A percentile compares a stretch with the other conserved stretches of the same genome.
These are phyloP conservation scores for Cliona cf. orientalis DNA, from an alignment of 37 sponge, comb jelly and placozoan species.

Conservation along the genomic window DNA sequence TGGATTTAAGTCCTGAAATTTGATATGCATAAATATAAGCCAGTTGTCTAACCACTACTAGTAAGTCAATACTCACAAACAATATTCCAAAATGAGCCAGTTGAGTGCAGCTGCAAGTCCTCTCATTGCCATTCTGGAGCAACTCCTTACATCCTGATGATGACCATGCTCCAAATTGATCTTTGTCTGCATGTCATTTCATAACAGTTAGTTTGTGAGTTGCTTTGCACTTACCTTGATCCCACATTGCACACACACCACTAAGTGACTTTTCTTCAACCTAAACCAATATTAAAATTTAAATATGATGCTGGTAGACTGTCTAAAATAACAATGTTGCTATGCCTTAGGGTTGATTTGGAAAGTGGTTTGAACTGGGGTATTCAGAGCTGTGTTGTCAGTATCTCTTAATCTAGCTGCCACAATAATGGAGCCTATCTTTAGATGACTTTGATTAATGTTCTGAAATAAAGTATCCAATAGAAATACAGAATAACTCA, in stretches of 20 bases:
- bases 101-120: slow-evolving; percentile 14
- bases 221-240: background rate
- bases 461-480: slow-evolving; percentile 24
- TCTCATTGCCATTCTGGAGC: background rate
- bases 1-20: slow-evolving; percentile 47
- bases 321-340: background rate
- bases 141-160: slow-evolving; percentile 15
- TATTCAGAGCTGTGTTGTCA: background rate
- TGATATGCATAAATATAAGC: background rate
- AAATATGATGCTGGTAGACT: background rate
- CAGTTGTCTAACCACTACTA: background rate
- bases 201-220: background rate
- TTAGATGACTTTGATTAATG: background rate
- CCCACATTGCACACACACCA: slow-evolving; percentile 6
- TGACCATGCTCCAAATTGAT: slow-evolving; percentile 49
- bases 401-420: background rate
- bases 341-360: background rate
- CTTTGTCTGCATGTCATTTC: background rate
- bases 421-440: slow-evolving; percentile 23
- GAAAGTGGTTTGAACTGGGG: background rate
- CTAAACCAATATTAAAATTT: background rate
- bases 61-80: slow-evolving; percentile 25
- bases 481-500: slow-evolving; percentile 28
- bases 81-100: slow-evolving; percentile 45
- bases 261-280: background rate